Evolutionary conservation across 2,797 vertebrate genomes (phyloP), one percentile per base, ranked within the genome.

Genomic region (Xiphorhynchus erythropygius): DNA sequence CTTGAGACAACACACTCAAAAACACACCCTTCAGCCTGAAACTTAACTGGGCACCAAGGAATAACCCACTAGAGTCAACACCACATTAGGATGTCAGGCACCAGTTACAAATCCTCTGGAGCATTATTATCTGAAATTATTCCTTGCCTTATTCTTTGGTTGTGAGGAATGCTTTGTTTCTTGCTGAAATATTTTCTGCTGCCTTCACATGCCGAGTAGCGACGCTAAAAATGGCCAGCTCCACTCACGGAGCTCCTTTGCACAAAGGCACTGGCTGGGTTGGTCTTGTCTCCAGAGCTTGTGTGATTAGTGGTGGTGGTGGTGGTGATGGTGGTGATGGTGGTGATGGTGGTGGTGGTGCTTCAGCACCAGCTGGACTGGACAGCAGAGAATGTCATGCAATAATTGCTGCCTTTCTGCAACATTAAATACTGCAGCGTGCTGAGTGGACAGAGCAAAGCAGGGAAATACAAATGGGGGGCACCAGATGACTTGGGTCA

Each of bases 141-240:
- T 93, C n/a, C 62, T 63, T 60, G 7, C 62, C 71, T 68, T 64
- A 14, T 30, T 67, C 27, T 80, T 89, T 85, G 2, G 37, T 76
- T 84, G 80, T 68, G 60, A 62, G 41, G 77, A 93, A 28, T 73
- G 37, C 27, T 78, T 88, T 84, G 37, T 73, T 62, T 87, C 62
- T 71, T 86, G 65, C 77, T 65, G 74, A 62, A 65, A 41, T 75
- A 27, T 73, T 93, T 95, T 78, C 79, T 86, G 77, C 77, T 79
- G 68, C 80, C 2, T 7, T 65, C 69, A 32, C 2, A 1, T 62
- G 65, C 77, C 59, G 41, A 71, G 76, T 32, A 49, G 46, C 83
- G 81, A 60, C 28, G 18, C 37, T 80, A 59, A 90, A 93, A 85
- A 37, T 41, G 50, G 32, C 44, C 52, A 74, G 5, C 27, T 75